A percentile compares a stretch with the other conserved stretches of the same genome.
Evolutionary conservation across 2,888 invertebrate genomes (phyloP).

Genomic region (Neoascia interrupta): DNA sequence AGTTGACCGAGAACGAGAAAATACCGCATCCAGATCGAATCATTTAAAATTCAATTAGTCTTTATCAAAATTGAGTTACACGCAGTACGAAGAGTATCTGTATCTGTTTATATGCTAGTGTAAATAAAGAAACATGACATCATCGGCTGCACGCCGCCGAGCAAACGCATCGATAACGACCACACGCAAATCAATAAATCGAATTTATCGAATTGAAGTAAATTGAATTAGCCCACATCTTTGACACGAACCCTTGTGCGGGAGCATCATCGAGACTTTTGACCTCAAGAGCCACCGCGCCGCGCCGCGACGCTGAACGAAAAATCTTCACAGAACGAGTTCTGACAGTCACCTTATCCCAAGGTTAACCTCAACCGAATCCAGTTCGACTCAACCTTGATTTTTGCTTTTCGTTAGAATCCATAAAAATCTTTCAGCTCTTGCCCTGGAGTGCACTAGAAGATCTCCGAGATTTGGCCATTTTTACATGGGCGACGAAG

Average conservation of each 20-base stretch:
- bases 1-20: conserved; percentile 50
- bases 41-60: conserved; percentile 63
- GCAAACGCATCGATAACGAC: conserved; percentile 40
- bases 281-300: background rate
- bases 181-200: conserved; percentile 52
- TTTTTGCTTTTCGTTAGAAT: background rate
- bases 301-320: too few relatives aligned
- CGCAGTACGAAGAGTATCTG: background rate
- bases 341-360: conserved; percentile 1
- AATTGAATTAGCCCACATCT: conserved; percentile 58
- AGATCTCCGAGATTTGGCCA: too few relatives aligned
- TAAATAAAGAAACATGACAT: conserved; percentile 40
- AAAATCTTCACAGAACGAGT: too few relatives aligned
- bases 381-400: conserved; percentile 28
- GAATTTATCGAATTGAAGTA: conserved; percentile 47
- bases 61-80: conserved; percentile 58
- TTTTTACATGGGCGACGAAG: too few relatives aligned
- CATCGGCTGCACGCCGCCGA: conserved; percentile 41
- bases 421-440: background rate
- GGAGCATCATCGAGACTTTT: background rate
- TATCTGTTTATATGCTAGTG: background rate
- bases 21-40: conserved; percentile 53
- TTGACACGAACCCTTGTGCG: conserved; percentile 46
- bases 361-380: conserved; percentile 6
- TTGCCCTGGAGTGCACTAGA: too few relatives aligned